A percentile compares a stretch with the other conserved stretches of the same genome.
Evolutionary conservation across 2,888 invertebrate genomes (phyloP).

Genomic region (Lingula anatina): DNA sequence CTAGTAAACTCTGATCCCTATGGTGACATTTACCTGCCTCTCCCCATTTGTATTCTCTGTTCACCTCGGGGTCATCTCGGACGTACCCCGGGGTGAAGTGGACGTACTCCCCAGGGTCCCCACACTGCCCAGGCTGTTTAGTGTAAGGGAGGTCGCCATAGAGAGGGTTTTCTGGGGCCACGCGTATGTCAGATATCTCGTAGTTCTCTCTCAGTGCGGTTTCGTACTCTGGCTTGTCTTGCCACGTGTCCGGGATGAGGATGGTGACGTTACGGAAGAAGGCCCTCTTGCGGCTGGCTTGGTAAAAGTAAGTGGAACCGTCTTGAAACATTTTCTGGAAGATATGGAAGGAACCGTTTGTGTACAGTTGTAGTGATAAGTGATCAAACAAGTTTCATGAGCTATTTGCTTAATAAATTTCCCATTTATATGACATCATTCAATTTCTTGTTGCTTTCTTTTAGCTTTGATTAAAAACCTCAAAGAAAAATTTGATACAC

Average conservation of each 20-base stretch:
- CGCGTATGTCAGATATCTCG: conserved; percentile 3
- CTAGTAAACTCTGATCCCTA: no score
- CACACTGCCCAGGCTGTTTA: conserved; percentile 6
- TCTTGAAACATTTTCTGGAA: not conserved
- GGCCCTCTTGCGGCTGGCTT: conserved; percentile 2
- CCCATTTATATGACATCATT: no score
- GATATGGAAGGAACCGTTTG: no score
- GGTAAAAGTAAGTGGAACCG: not conserved
- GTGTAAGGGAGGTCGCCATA: conserved; percentile 6
- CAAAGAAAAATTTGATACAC: no score
- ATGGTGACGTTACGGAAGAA: conserved; percentile 2
- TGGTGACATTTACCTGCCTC: no score
- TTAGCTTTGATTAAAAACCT: no score
- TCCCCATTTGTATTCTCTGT: no score
- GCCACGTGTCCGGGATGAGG: conserved; percentile 4
- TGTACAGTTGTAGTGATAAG: no score
- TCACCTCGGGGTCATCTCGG: no score
- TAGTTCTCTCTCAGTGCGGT: not conserved
- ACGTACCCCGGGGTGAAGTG: conserved; percentile 9
- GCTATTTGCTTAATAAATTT: no score
- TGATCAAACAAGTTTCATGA: no score
- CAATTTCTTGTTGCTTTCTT: no score
- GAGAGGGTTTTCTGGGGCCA: not conserved
- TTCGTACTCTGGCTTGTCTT: not conserved
- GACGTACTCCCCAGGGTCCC: conserved; percentile 7